These are phyloP conservation scores for Chiroxiphia lanceolata DNA, from an alignment of 2,797 vertebrate species.

Conservation along the genomic window DNA sequence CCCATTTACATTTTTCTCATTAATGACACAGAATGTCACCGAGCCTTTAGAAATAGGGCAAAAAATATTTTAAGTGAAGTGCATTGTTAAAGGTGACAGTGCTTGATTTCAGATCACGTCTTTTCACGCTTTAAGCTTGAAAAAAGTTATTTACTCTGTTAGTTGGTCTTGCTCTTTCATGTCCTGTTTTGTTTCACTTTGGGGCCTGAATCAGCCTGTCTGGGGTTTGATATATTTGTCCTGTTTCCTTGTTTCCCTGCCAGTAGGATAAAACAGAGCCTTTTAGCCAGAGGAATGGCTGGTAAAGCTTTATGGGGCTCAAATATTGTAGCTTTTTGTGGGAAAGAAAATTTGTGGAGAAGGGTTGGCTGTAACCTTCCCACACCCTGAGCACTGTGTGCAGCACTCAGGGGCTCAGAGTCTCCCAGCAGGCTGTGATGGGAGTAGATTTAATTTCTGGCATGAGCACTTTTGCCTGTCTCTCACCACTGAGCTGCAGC, in stretches of 20 bases:
- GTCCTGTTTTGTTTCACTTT: background rate
- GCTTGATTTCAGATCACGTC: background rate
- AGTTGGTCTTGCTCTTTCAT: background rate
- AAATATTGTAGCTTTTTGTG: background rate
- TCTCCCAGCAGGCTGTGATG: background rate
- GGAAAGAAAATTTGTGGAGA: background rate
- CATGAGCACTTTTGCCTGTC: background rate
- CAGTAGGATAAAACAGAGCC: background rate
- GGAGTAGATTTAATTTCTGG: background rate
- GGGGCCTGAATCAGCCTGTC: background rate
- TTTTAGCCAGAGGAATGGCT: background rate
- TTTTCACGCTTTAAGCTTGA: background rate
- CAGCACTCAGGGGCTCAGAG: background rate
- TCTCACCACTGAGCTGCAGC: background rate
- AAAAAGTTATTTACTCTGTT: background rate
- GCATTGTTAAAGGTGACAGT: background rate
- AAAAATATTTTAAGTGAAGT: background rate
- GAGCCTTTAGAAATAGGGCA: background rate
- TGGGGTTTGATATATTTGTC: background rate
- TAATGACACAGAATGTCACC: background rate
- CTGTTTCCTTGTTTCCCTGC: background rate
- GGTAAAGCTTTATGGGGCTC: background rate
- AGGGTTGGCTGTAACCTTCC: background rate
- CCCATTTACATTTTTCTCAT: background rate
- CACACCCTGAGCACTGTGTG: accelerated